These are phyloP conservation scores for Lota lota DNA, from an alignment of 2,113 vertebrate genomes.

Conservation along the genomic window DNA sequence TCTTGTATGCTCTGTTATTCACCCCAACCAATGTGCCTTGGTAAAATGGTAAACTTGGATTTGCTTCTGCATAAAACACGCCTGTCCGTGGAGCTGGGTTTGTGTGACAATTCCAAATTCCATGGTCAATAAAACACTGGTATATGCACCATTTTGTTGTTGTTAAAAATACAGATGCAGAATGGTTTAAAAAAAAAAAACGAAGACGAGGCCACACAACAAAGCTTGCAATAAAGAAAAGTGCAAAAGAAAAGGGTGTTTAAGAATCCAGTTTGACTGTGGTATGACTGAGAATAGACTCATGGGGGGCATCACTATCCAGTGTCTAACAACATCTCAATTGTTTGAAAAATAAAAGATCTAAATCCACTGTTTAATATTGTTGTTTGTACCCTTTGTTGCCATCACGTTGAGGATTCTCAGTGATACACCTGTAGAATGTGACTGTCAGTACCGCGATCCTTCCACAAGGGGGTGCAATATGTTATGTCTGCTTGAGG, in stretches of 20 bases:
- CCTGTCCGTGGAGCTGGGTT: slow-evolving; percentile 35
- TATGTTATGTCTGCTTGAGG: background rate
- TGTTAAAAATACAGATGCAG: slow-evolving; percentile 54
- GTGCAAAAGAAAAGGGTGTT: slow-evolving; percentile 60
- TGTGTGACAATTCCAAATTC: slow-evolving; percentile 45
- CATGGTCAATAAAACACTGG: slow-evolving; percentile 48
- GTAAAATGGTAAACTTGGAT: slow-evolving; percentile 67
- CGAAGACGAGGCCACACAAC: slow-evolving; percentile 61
- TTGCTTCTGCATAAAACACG: slow-evolving; percentile 52
- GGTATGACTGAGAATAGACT: slow-evolving; percentile 48
- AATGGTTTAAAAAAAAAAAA: slow-evolving; percentile 34
- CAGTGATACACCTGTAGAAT: no score
- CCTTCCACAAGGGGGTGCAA: slow-evolving; percentile 47
- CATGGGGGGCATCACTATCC: slow-evolving; percentile 60
- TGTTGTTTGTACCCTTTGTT: no score
- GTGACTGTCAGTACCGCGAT: slow-evolving; percentile 19
- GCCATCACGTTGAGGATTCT: no score
- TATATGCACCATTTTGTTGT: slow-evolving; percentile 60
- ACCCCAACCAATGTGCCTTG: slow-evolving; percentile 79
- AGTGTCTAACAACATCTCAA: slow-evolving; percentile 73
- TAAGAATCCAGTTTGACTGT: slow-evolving; percentile 48
- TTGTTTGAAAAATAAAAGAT: slow-evolving; percentile 77
- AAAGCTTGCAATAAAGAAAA: slow-evolving; percentile 75
- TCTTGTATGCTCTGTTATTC: slow-evolving; percentile 35
- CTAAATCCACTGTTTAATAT: slow-evolving; percentile 50